Percentiles rank a stretch among this genome's conserved stretches.
phyloP scores from a whole-genome alignment of 2,888 invertebrate genomes.

The Spodoptera littoralis region DNA sequence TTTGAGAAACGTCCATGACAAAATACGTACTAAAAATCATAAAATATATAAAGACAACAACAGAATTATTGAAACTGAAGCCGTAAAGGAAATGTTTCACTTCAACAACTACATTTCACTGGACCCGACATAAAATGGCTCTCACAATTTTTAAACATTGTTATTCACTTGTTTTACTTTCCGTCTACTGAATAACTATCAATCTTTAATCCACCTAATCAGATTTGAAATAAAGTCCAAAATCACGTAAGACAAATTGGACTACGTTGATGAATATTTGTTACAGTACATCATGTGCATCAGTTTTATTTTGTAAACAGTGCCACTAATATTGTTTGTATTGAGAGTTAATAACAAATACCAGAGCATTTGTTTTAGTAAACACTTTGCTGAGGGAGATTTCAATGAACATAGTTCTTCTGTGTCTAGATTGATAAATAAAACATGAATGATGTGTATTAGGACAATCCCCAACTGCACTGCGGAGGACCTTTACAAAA shows the following conservation, averaged over 20 bases:
- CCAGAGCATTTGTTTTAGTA: conserved; percentile 13
- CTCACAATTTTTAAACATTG: conserved; percentile 14
- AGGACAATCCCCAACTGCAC: too few species aligned
- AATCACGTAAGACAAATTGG: too few species aligned
- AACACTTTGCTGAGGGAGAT: conserved; percentile 7
- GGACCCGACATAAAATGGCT: conserved; percentile 10
- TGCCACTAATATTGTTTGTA: conserved; percentile 8
- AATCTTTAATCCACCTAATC: too few species aligned
- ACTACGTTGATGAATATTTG: too few species aligned
- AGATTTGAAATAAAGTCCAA: too few species aligned
- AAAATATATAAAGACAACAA: conserved; percentile 11
- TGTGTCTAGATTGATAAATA: neutral
- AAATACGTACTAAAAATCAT: neutral
- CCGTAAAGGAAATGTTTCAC: conserved; percentile 19
- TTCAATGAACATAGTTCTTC: neutral
- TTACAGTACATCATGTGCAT: neutral
- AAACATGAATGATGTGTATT: too few species aligned
- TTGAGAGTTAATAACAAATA: conserved; percentile 27
- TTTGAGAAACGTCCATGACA: neutral
- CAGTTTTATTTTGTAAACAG: conserved; percentile 17
- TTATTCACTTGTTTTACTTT: conserved; percentile 6
- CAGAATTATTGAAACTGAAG: conserved; percentile 1
- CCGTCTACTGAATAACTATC: too few species aligned
- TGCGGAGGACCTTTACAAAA: too few species aligned
- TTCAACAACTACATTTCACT: neutral